Conservation (phyloP, 1,140 invertebrate genomes). For the Drosophila nigrodunni region DNA sequence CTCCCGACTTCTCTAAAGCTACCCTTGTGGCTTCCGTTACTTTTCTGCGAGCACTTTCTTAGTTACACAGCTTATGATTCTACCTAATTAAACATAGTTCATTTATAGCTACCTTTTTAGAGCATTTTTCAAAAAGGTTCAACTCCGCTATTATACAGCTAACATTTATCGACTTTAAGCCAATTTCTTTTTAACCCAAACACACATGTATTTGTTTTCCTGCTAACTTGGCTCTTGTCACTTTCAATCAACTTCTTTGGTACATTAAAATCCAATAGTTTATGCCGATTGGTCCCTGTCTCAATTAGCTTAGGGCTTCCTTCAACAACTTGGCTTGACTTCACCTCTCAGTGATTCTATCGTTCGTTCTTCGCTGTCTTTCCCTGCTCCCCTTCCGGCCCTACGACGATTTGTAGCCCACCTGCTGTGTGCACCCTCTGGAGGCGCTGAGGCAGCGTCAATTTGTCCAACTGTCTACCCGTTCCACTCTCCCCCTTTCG, state of each 20-base stretch:
- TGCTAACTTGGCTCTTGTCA: background rate
- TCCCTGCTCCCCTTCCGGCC: background rate
- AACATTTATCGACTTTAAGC: no score
- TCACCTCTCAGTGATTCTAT: constrained; percentile 29
- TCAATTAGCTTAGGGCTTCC: constrained; percentile 28
- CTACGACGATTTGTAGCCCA: constrained; percentile 20
- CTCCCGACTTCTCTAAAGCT: background rate
- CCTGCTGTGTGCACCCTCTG: constrained; percentile 44
- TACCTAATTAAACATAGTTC: no score
- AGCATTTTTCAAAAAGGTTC: no score
- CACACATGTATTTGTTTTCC: background rate
- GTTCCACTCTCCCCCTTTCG: background rate
- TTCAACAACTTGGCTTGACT: constrained; percentile 42
- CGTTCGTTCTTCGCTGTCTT: constrained; percentile 7
- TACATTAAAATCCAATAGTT: background rate
- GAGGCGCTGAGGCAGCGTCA: constrained; percentile 26
- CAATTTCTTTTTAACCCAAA: background rate
- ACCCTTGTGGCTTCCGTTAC: constrained; percentile 63
- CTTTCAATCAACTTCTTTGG: constrained; percentile 8
- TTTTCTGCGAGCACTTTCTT: no score
- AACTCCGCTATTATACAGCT: no score
- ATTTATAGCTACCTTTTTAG: no score
- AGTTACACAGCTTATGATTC: no score
- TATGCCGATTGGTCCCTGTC: constrained; percentile 2
- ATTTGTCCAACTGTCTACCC: constrained; percentile 28